Conservation (phyloP, 2,113 vertebrate genomes). For the Oreochromis spilurus region DNA sequence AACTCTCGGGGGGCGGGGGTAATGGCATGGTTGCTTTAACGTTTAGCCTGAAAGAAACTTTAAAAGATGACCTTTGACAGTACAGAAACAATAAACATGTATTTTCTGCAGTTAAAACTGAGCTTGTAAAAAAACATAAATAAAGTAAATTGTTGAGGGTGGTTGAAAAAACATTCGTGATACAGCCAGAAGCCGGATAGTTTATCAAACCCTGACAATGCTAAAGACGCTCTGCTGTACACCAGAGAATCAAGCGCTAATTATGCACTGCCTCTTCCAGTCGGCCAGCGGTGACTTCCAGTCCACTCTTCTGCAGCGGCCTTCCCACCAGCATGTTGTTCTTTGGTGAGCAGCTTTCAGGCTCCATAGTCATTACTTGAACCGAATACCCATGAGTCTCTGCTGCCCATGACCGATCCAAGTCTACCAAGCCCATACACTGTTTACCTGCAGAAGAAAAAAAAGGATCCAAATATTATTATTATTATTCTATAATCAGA, state of each 20-base stretch:
- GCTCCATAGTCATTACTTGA: conserved; percentile 91
- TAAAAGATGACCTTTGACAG: neutral
- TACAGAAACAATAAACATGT: neutral
- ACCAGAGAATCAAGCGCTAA: neutral
- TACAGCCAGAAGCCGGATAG: neutral
- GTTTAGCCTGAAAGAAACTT: neutral
- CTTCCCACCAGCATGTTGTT: conserved; percentile 91
- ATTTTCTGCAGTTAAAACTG: neutral
- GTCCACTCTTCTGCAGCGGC: neutral
- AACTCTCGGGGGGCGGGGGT: neutral
- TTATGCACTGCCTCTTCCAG: neutral
- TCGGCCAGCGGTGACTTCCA: neutral
- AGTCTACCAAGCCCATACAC: conserved; percentile 95
- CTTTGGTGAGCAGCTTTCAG: conserved; percentile 93
- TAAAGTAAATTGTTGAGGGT: neutral
- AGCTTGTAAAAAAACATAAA: neutral
- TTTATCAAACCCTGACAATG: neutral
- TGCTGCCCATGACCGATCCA: conserved; percentile 89
- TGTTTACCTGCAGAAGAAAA: conserved; percentile 79
- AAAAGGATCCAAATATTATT: neutral
- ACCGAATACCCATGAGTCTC: conserved; percentile 82
- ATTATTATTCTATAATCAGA: neutral
- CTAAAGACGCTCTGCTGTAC: neutral
- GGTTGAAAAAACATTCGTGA: neutral
- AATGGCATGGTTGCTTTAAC: neutral